Base-by-base conservation (phyloP, 2,797 vertebrate genomes). In the Fistularia tabacaria region DNA sequence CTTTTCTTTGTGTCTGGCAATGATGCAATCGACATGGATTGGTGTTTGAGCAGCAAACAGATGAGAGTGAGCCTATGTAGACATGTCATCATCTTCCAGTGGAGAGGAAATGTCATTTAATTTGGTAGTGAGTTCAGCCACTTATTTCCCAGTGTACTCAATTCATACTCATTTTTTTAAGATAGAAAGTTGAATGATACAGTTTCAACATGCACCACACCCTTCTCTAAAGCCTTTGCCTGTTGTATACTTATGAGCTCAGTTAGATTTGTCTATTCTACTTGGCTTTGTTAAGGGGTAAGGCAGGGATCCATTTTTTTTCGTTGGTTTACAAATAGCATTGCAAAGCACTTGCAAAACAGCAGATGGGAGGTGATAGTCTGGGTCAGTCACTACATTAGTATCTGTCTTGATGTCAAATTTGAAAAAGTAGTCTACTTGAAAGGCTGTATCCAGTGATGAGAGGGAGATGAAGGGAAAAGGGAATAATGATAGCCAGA, bases 1-100 rank as follows among this genome's bases (percentile, higher is more conserved):
- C 59, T 76, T 43, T 61, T 51, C 80, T 86, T 80, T 85, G 81
- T 86, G 81, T 82, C 68, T 79, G 57, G 7, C 54, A 14, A 51
- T 36, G 52, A 47, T 48, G 38, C 36, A 7, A 44, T n/a, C 54
- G 38, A 14, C 39, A 54, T 56, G 48, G 59, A 43, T 49, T 51
- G 56, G 42, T 62, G 62, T 69, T 65, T 68, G 46, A 61, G 66
- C 50, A 56, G 60, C 68, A 82, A 81, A 79, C 13, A 0, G 51
- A 38, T 51, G 25, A 47, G 59, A 12, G 54, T 59, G 46, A 61
- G 71, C 57, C 52, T 36, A 13, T 54, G 36, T 49, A 74, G 76
- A 73, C 59, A 60, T 14, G 56, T 62, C 25, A 25, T 25, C 25
- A 63, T 47, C 49, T 65, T 62, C 62, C 43, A 14, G 37, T 38